Evolutionary conservation across 2,113 vertebrate species (phyloP), one percentile per base, ranked within the genome.

Genomic region (Bufo gargarizans): DNA sequence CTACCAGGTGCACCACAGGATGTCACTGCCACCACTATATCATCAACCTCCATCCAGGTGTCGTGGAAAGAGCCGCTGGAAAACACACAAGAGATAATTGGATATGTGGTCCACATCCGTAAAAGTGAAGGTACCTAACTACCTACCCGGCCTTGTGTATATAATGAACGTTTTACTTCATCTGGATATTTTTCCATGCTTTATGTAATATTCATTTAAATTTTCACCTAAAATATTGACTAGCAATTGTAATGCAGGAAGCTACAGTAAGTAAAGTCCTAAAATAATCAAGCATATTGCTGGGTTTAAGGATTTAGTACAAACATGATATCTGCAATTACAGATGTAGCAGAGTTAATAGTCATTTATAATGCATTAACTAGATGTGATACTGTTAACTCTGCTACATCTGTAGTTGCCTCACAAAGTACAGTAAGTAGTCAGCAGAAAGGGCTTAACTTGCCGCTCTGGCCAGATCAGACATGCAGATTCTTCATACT

Each of bases 31-130:
- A 92, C 95, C 56, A 95, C 97, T 0, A 92, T 98, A 61, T 97
- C 98, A 0, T 94, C 98, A 47, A 97, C 96, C 4, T 95, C 97
- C 93, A 97, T 99, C 91, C 97, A 95, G 43, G 96, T 99, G 92
- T 98, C 97, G 56, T 99, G 98, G 98, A 94, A 89, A 0, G 96
- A 99, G 87, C 98, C 98, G 0, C 90, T 95, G 84, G 95, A 96
- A 91, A 97, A 98, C 93, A 98, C 97, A 79, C 95, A 97, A 94
- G 98, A 99, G 92, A 98, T 99, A 93, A 99, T 99, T 0, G 97
- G 98, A 89, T 99, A 99, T 0, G 98, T 99, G 89, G 95, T 99
- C 53, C 98, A 99, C 93, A 98, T 99, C 83, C 95, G 97, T 90
- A 97, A 93, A 90, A 97, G 96, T 2, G 93, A 96, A 91, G 98